These are phyloP conservation scores for Ceriagrion tenellum DNA, from an alignment of 2,888 invertebrate species.

Conservation along the genomic window DNA sequence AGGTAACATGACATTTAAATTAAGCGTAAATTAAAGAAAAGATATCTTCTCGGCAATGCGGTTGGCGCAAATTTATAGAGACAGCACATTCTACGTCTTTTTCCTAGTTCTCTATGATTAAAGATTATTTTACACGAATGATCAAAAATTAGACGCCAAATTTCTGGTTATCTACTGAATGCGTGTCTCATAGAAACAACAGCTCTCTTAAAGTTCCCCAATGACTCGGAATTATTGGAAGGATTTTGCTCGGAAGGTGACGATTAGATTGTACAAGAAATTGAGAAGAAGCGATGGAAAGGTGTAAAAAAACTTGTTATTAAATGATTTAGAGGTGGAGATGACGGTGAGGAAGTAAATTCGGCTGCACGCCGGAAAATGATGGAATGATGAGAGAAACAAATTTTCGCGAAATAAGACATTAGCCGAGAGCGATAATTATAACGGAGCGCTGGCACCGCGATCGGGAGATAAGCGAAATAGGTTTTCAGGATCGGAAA, in stretches of 20 bases:
- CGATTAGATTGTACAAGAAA: not conserved
- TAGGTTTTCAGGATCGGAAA: not conserved
- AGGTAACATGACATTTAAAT: not conserved
- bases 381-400: not conserved
- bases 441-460: not conserved
- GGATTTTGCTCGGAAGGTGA: not conserved
- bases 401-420: constrained; percentile 28
- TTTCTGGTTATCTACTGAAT: not conserved
- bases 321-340: not conserved
- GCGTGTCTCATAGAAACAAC: not conserved
- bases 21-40: not conserved
- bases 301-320: constrained; percentile 20
- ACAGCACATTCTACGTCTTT: not conserved
- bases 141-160: not conserved
- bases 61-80: not conserved
- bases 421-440: constrained; percentile 13
- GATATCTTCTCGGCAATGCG: not conserved
- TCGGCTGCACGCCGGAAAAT: not conserved
- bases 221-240: not conserved
- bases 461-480: not conserved
- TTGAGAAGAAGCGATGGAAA: not conserved
- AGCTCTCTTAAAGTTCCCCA: not conserved
- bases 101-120: not conserved
- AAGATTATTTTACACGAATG: not conserved
- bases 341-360: not conserved